A percentile compares a stretch with the other conserved stretches of the same genome.
These are phyloP conservation scores for Chaetops frenatus DNA, from an alignment of 2,113 vertebrate species.

Conservation along the genomic window DNA sequence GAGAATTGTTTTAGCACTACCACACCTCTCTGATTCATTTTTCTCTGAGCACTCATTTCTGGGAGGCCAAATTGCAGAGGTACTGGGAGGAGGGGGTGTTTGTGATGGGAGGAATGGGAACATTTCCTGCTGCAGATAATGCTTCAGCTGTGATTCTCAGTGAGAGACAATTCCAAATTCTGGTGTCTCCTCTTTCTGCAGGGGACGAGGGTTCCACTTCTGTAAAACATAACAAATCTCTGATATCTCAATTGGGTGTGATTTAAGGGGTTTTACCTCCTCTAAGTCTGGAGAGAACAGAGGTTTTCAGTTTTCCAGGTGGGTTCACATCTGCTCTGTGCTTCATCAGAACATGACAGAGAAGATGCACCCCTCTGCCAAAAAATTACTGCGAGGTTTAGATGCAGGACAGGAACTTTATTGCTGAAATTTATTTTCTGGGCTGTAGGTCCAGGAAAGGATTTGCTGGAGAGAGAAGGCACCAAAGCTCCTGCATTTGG, in stretches of 20 bases:
- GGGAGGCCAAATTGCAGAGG: not conserved
- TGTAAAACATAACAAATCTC: not conserved
- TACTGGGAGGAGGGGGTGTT: not conserved
- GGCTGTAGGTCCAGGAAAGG: not conserved
- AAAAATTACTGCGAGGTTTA: not conserved
- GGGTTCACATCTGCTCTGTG: not conserved
- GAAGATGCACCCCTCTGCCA: not conserved
- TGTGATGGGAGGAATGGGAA: not conserved
- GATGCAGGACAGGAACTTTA: not conserved
- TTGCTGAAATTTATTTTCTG: not conserved
- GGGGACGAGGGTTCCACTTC: not conserved
- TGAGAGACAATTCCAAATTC: not conserved
- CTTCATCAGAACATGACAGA: rapidly evolving
- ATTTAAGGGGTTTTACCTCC: not conserved
- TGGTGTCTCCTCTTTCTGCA: not conserved
- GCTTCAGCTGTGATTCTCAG: not conserved
- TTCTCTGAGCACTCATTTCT: not conserved
- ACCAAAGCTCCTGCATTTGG: not conserved
- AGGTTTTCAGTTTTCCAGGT: not conserved
- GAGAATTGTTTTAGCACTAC: slow-evolving; percentile 35
- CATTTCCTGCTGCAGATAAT: not conserved
- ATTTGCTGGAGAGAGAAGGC: not conserved
- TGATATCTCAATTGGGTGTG: not conserved
- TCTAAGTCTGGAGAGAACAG: not conserved
- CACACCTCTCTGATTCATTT: not conserved